phyloP scores from a whole-genome alignment of 2,888 invertebrate genomes.

The Drosophila greeni region DNA sequence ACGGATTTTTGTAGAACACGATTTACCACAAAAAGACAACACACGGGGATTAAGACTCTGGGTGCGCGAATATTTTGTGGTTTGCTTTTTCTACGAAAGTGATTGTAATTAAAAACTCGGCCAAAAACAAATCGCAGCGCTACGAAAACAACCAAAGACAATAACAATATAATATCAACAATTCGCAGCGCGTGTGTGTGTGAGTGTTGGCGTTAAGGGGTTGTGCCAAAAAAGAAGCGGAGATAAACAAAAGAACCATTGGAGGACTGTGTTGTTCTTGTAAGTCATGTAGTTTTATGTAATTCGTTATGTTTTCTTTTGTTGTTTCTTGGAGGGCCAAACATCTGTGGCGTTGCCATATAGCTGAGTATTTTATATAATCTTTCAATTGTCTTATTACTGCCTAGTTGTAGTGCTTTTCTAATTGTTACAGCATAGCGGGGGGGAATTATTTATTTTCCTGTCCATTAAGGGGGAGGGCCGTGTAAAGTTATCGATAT shows the following conservation, averaged over 20 bases:
- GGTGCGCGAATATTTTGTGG: constrained; percentile 46
- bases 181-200: constrained; percentile 22
- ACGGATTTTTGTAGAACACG: constrained; percentile 49
- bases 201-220: constrained; percentile 15
- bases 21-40: constrained; percentile 27
- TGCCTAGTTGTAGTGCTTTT: background rate
- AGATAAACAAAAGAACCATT: constrained; percentile 29
- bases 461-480: constrained; percentile 9
- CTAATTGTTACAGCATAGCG: constrained; percentile 8
- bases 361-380: constrained; percentile 17
- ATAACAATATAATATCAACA: constrained; percentile 17
- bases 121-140: constrained; percentile 18
- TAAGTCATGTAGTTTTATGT: constrained; percentile 63
- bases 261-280: constrained; percentile 51
- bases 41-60: constrained; percentile 35
- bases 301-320: constrained; percentile 51
- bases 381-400: background rate
- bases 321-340: constrained; percentile 8
- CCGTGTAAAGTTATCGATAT: constrained; percentile 53
- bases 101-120: constrained; percentile 15
- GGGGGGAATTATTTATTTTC: constrained; percentile 27
- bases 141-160: constrained; percentile 18
- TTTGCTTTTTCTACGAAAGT: constrained; percentile 41
- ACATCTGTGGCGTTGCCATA: constrained; percentile 55
- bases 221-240: constrained; percentile 27